Base-by-base conservation (phyloP, 2,113 vertebrate genomes). In the Sturnus vulgaris region DNA sequence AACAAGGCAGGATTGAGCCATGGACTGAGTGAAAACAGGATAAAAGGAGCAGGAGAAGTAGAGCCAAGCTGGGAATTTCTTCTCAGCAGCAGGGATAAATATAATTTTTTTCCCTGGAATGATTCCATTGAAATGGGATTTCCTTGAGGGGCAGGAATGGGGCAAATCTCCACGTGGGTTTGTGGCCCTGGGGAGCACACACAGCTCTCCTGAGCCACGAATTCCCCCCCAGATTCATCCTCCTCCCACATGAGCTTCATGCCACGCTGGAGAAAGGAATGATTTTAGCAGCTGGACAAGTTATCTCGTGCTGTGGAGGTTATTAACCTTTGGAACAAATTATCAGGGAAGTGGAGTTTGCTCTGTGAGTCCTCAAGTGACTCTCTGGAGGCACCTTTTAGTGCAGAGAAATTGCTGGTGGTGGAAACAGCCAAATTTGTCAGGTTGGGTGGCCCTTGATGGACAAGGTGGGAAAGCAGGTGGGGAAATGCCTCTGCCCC, bases 181-280 rank as follows among this genome's bases (percentile, higher is more conserved):
- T 33, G 57, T 11, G 70, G 17, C n/a, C 12, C 1, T 15, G 68
- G 68, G 4, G 17, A 24, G 6, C 25, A 3, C 5, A 2, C 33
- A 10, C 7, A 25, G 63, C 11, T 5, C 11, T 17, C 64, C 47
- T 33, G 64, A 69, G 47, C 35, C 66, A 25, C 9, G 0, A 37
- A 12, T 5, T 2, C 20, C 60, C 18, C 12, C 70, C 15, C 81
- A 31, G 49, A 2, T 5, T 4, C 5, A 0, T 28, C 17, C 2
- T 50, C 70, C 73, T 57, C 61, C 23, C 30, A 0, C 12, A 39
- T 11, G 2, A 42, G 33, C 42, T 78, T 10, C 7, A 46, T 13
- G 37, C 37, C 77, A 25, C 0, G 14, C 69, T 11, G 47, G 23
- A 56, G 66, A 64, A 56, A 50, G 57, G 78, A 25, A 42, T 16